Evolutionary conservation across 2,113 vertebrate species (phyloP).

Genomic region (Epinephelus cyanopodus): DNA sequence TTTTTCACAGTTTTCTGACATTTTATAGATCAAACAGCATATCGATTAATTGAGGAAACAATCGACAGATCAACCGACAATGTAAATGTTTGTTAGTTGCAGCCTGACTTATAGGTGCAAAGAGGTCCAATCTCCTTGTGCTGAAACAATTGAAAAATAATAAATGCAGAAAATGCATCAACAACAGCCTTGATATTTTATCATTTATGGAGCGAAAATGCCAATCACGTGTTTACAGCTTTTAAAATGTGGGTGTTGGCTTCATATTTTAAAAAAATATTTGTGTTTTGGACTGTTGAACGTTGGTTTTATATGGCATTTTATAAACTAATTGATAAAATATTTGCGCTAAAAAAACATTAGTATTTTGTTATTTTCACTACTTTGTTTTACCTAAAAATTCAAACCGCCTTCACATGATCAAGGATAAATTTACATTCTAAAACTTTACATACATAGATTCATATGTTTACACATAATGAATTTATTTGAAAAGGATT

Average conservation of each 20-base stretch:
- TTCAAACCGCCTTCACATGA: not conserved
- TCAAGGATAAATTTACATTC: not conserved
- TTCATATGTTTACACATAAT: no score
- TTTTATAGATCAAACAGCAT: no score
- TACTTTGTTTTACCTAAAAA: not conserved
- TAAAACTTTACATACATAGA: not conserved
- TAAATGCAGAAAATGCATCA: not conserved
- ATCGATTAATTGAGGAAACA: no score
- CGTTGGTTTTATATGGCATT: not conserved
- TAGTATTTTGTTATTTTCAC: not conserved
- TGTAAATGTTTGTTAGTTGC: no score
- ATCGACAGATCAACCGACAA: no score
- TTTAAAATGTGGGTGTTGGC: not conserved
- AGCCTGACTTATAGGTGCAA: not conserved
- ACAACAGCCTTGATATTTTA: not conserved
- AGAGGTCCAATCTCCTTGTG: not conserved
- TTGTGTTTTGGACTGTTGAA: not conserved
- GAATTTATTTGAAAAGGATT: no score
- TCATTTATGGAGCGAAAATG: not conserved
- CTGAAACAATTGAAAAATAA: not conserved
- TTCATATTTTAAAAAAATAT: not conserved
- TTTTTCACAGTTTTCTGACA: no score
- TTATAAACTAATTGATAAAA: not conserved
- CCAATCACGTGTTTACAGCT: not conserved
- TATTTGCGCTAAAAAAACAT: not conserved